phyloP scores from a whole-genome alignment of 2,888 invertebrate species.

The Agrochola litura region DNA sequence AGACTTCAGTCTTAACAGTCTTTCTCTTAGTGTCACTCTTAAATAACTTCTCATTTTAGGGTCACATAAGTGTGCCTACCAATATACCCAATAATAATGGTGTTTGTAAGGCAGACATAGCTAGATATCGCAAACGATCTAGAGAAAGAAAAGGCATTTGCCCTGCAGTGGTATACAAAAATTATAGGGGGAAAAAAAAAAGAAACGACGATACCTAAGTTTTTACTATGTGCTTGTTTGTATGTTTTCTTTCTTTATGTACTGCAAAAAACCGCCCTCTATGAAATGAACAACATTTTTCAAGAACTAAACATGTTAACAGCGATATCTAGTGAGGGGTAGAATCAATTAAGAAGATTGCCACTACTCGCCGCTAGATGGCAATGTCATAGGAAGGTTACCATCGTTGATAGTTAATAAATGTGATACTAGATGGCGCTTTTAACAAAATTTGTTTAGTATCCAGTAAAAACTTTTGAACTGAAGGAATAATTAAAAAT shows the following conservation, averaged over 20 bases:
- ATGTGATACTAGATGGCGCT: constrained; percentile 34
- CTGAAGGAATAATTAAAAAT: background rate
- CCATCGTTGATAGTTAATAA: too few species aligned
- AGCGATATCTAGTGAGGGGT: constrained; percentile 14
- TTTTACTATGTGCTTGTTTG: background rate
- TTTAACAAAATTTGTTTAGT: background rate
- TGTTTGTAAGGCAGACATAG: background rate
- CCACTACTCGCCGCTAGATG: constrained; percentile 37
- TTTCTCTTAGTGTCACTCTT: too few species aligned
- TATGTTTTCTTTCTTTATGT: background rate
- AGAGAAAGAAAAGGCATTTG: background rate
- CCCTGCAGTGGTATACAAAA: background rate
- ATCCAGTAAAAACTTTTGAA: background rate
- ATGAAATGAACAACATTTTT: accelerated
- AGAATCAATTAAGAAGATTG: background rate
- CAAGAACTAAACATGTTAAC: background rate
- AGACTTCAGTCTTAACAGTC: too few species aligned
- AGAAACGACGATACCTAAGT: background rate
- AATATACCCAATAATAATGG: too few species aligned
- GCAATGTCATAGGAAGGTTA: background rate
- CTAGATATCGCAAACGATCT: background rate
- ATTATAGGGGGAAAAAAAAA: background rate
- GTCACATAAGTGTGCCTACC: too few species aligned
- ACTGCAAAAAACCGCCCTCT: constrained; percentile 23
- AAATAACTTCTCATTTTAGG: too few species aligned